A percentile compares a stretch with the other conserved stretches of the same genome.
Evolutionary conservation across 2,888 invertebrate genomes (phyloP).

Genomic region (Nebria salina): DNA sequence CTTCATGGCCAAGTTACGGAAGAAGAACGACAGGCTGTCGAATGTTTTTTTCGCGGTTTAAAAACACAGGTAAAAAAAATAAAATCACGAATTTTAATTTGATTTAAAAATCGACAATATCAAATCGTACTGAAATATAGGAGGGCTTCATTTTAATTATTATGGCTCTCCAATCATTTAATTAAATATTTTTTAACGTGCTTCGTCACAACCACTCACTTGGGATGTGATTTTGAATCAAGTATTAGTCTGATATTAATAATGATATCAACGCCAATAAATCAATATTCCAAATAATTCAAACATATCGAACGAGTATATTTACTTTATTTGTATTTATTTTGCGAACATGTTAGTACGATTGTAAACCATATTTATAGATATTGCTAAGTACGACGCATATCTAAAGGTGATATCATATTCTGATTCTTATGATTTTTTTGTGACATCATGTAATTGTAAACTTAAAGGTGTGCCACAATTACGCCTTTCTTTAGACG

Average conservation of each 20-base stretch:
- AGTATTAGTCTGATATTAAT: no score
- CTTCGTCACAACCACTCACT: no score
- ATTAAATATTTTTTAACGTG: no score
- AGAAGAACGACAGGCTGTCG: slow-evolving; percentile 74
- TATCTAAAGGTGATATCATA: background rate
- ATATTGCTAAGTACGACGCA: background rate
- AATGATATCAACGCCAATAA: no score
- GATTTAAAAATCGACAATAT: background rate
- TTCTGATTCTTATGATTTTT: background rate
- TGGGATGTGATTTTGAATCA: no score
- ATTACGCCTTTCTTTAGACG: background rate
- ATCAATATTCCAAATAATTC: no score
- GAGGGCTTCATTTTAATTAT: no score
- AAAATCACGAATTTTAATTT: background rate
- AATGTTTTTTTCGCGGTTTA: slow-evolving; percentile 78
- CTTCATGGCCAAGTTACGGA: slow-evolving; percentile 68
- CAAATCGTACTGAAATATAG: no score
- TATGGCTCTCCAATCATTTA: no score
- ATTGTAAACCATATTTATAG: background rate
- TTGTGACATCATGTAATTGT: background rate
- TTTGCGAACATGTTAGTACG: no score
- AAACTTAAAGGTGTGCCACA: background rate
- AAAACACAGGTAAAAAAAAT: slow-evolving; percentile 76
- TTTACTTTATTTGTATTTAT: no score
- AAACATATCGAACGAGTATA: no score